Percentiles rank a stretch among this genome's conserved stretches.
phyloP scores from a whole-genome alignment of 2,113 vertebrate species.

The Myxocyprinus asiaticus region DNA sequence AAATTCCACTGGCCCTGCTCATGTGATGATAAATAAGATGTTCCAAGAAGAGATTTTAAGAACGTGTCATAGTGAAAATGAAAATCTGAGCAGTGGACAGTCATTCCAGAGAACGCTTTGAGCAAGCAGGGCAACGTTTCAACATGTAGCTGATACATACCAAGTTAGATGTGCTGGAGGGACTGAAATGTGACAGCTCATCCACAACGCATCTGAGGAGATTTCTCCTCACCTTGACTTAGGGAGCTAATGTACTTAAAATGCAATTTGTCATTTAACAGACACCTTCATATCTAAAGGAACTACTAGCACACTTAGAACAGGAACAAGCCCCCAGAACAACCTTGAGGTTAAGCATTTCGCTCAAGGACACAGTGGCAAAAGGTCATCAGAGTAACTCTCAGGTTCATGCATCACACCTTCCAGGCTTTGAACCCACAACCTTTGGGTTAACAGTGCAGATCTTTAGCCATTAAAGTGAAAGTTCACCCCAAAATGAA shows the following conservation, averaged over 20 bases:
- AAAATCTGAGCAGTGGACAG: not conserved
- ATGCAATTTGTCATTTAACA: slow-evolving; percentile 14
- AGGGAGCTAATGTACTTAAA: slow-evolving; percentile 14
- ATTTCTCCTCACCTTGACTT: slow-evolving; percentile 14
- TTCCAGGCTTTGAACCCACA: slow-evolving; percentile 6
- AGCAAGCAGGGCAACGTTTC: slow-evolving; percentile 17
- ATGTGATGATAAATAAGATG: not conserved
- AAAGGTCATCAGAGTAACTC: not conserved
- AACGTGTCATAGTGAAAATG: too few species aligned
- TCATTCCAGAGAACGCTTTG: slow-evolving; percentile 14
- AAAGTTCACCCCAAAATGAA: too few species aligned
- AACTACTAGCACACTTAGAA: not conserved
- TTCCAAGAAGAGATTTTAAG: not conserved
- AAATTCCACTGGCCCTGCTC: not conserved
- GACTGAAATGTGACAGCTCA: slow-evolving; percentile 20
- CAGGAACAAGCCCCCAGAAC: not conserved
- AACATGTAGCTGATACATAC: slow-evolving; percentile 38
- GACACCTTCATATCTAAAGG: slow-evolving; percentile 19
- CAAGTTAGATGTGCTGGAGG: slow-evolving; percentile 14
- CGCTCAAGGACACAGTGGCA: not conserved
- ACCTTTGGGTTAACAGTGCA: not conserved
- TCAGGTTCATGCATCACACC: not conserved
- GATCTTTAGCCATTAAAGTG: not conserved
- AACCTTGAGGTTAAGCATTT: slow-evolving; percentile 1
- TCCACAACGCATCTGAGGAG: slow-evolving; percentile 3